Evolutionary conservation across 2,888 invertebrate genomes (phyloP), one percentile per base, ranked within the genome.

Genomic region (Tipula unca): DNA sequence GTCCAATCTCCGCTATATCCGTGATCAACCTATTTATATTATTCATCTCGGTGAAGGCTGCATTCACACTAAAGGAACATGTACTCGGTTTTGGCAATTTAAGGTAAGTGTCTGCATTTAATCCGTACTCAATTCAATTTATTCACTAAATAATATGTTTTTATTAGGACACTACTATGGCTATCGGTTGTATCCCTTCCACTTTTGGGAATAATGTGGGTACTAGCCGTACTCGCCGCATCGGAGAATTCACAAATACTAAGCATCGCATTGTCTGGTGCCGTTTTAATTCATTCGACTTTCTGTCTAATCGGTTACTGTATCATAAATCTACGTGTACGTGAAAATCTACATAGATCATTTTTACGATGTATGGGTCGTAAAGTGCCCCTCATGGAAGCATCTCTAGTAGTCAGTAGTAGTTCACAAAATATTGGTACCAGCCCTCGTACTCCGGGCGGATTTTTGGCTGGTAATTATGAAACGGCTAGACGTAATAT

Each of bases 51-150:
- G 94, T 98, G 3, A 93, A 96, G 87, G 98, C 98, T 0, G 98
- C 98, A 32, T 97, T 98, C 89, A 96, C 97, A 1, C 93, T 97
- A 0, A 95, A 97, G 89, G 97, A 97, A 88, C 97, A 97, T 89
- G 96, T 98, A 29, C 93, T 96, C 87, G 98, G 98, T 86, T 95
- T 96, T 89, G 96, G 96, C 29, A 96, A 96, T 90, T 91, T 96
- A 86, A 93, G 96, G 93, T 95, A 88, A 88, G 87, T 13, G 10
- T 13, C 42, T 42, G 4, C 13, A 0, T 20, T 42, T 3, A 35
- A 17, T 17, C 17, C 13, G 17, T 20, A 4, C n/a, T 84, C 10
- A 32, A 32, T 25, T 20, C 14, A 32, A 48, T 35, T 25, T 29
- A 29, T 10, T 84, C 2, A 42, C 39, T 54, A 8, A n/a, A 84